These are phyloP conservation scores for Saguinus midas DNA, from an alignment of 2,113 vertebrate species.

Conservation along the genomic window DNA sequence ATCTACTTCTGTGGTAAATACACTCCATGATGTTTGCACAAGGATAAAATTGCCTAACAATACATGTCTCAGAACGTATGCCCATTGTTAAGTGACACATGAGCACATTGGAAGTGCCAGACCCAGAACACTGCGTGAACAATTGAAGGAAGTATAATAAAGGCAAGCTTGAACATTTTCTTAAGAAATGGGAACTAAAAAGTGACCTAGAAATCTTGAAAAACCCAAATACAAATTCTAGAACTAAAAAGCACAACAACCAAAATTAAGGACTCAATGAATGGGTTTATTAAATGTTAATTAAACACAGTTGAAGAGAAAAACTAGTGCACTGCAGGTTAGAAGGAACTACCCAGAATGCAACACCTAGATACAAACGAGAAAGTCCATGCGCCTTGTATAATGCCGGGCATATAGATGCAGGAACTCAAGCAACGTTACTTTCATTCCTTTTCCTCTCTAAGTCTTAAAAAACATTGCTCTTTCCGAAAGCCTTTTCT, in stretches of 20 bases:
- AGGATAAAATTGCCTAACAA: not conserved
- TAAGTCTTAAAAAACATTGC: not conserved
- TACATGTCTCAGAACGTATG: not conserved
- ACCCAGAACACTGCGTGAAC: not conserved
- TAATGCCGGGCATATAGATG: not conserved
- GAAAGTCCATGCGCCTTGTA: not conserved
- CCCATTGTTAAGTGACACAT: not conserved
- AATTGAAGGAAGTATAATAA: not conserved
- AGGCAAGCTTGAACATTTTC: not conserved
- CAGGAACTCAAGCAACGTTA: not conserved
- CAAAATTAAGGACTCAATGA: not conserved
- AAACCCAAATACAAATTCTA: slow-evolving; percentile 5
- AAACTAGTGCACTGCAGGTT: not conserved
- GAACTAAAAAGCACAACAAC: not conserved
- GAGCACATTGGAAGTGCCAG: not conserved
- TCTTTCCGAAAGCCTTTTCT: not conserved
- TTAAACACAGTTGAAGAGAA: not conserved
- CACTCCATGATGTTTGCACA: not conserved
- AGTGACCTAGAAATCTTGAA: not conserved
- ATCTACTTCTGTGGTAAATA: not conserved
- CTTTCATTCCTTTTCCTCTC: not conserved
- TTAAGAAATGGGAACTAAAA: not conserved
- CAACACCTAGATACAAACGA: not conserved
- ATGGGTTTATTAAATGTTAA: not conserved
- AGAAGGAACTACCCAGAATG: not conserved